Evolutionary conservation across 2,888 invertebrate genomes (phyloP).

Genomic region (Crepidodera aurea): DNA sequence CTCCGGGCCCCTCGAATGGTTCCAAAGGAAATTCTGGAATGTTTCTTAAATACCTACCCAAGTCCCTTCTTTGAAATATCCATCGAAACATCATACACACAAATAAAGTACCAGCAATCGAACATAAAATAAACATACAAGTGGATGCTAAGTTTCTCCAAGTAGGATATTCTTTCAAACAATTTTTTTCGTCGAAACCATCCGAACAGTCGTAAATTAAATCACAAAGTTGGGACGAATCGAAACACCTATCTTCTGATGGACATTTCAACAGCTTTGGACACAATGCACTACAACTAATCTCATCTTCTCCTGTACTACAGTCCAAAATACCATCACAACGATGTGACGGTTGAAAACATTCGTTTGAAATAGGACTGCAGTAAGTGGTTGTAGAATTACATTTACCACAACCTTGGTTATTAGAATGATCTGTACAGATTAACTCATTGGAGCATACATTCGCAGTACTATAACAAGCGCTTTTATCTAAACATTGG

Average conservation of each 20-base stretch:
- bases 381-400: conserved; percentile 25
- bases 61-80: conserved; percentile 29
- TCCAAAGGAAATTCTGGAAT: conserved; percentile 33
- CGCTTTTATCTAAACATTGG: conserved; percentile 35
- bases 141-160: conserved; percentile 10
- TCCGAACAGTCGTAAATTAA: conserved; percentile 23
- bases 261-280: conserved; percentile 32
- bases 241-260: conserved; percentile 33
- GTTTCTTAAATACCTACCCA: conserved; percentile 20
- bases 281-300: conserved; percentile 34
- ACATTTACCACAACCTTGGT: conserved; percentile 30
- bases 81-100: conserved; percentile 36
- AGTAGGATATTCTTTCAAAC: neutral
- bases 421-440: conserved; percentile 38
- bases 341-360: conserved; percentile 21
- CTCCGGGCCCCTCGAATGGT: conserved; percentile 37
- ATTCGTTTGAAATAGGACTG: conserved; percentile 13
- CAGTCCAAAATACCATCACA: conserved; percentile 36
- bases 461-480: conserved; percentile 34
- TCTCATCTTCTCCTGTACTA: conserved; percentile 36
- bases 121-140: conserved; percentile 31
- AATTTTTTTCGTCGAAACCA: conserved; percentile 36
- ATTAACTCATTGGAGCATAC: conserved; percentile 22
- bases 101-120: conserved; percentile 32
- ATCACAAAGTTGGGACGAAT: conserved; percentile 32